Base-by-base conservation (phyloP, 2,797 vertebrate species). In the Agapornis canus region DNA sequence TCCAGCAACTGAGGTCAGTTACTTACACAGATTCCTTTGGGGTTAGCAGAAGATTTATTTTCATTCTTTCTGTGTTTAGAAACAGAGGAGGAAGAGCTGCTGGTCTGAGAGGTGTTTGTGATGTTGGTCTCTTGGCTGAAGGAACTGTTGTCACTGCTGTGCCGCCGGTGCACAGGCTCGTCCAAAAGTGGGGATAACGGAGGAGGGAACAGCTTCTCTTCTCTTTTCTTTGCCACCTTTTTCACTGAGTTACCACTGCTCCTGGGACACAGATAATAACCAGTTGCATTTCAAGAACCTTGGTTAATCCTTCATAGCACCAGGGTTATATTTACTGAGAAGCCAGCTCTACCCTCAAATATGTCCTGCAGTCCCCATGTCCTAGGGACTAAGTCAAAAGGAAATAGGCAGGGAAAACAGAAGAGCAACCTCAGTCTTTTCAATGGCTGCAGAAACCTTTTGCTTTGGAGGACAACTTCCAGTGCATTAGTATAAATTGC, bases 151-250 rank as follows among this genome's bases (percentile, higher is more conserved):
- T 99, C 98, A 31, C 97, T 98, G 95, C 95, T 93, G 57, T 98
- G 97, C 82, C 98, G 97, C 72, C 98, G 98, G 9, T 97, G 98
- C 26, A 98, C 97, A 2, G 98, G 98, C 8, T 99, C 99, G 0
- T 99, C 99, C 6, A 98, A 97, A 76, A 99, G 97, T 0, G 99
- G 99, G 7, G 99, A 99, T 90, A 99, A 95, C 1, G 99, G 98
- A 48, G 99, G 99, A 23, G 99, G 99, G 31, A 99, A 98, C 16
- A 99, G 97, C 95, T 99, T 99, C 88, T 99, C 99, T 73, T 99
- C 98, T 68, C 98, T 98, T 79, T 98, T 98, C 78, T 98, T 98
- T 37, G 98, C 97, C 96, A 98, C 97, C 97, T 99, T 99, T 97
- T 99, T 99, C 42, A 98, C 97, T 9, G 98, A 98, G 95, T 97